phyloP scores from a whole-genome alignment of 2,113 vertebrate species.

The Anolis sagrei region DNA sequence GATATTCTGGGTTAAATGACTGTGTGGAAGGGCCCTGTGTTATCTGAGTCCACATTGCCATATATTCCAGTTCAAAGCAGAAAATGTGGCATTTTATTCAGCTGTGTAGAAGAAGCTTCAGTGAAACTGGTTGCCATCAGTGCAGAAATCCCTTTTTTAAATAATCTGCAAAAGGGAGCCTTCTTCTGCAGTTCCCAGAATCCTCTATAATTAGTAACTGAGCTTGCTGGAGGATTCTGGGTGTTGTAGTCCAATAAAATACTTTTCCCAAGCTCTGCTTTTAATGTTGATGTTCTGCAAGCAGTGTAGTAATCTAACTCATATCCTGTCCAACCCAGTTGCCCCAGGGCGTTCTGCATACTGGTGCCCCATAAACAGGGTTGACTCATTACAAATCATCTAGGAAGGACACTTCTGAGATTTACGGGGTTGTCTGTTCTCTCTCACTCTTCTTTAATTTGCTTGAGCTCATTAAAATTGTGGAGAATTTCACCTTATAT shows the following conservation, averaged over 20 bases:
- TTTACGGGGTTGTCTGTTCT: conserved; percentile 49
- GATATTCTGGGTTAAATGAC: no score
- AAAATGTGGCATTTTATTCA: no score
- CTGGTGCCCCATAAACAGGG: conserved; percentile 68
- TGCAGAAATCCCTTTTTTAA: conserved; percentile 35
- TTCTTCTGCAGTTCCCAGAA: no score
- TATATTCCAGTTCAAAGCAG: no score
- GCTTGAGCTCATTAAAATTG: conserved; percentile 47
- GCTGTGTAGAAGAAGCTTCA: no score
- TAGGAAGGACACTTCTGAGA: conserved; percentile 60
- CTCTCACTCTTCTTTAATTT: conserved; percentile 56
- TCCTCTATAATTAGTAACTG: no score
- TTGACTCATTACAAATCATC: conserved; percentile 67
- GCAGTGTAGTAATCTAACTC: conserved; percentile 73
- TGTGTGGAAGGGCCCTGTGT: no score
- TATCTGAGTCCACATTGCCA: no score
- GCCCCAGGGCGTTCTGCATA: conserved; percentile 69
- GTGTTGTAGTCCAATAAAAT: no score
- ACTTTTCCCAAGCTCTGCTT: no score
- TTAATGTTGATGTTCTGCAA: conserved; percentile 33
- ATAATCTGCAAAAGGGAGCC: no score
- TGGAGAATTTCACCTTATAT: not conserved
- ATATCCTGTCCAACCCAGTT: conserved; percentile 73
- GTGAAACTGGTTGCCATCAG: conserved; percentile 59
- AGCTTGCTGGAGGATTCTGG: no score